A percentile compares a stretch with the other conserved stretches of the same genome.
These are phyloP conservation scores for Standfussiana lucernea DNA, from an alignment of 2,888 invertebrate genomes.

Conservation along the genomic window DNA sequence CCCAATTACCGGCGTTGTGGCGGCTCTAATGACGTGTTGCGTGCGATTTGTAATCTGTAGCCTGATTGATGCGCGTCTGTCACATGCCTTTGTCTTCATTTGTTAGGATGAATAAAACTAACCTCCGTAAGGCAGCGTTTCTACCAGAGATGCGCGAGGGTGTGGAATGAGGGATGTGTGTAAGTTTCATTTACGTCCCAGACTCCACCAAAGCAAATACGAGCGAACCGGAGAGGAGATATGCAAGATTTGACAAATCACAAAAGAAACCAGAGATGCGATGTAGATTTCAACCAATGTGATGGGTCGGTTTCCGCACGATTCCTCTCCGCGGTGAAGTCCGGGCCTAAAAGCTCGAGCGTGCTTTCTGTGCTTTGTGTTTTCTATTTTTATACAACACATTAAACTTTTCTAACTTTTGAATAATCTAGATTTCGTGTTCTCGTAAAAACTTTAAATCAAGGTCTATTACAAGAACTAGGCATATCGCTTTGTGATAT, in stretches of 20 bases:
- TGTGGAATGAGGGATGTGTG: neutral
- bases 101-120: neutral
- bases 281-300: neutral
- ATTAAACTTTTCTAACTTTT: neutral
- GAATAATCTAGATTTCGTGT: neutral
- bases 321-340: neutral
- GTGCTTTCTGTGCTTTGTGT: too few relatives aligned
- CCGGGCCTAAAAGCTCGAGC: too few relatives aligned
- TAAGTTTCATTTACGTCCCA: neutral
- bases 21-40: constrained; percentile 55
- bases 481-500: neutral
- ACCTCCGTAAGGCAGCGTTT: neutral
- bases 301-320: neutral
- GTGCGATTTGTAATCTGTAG: constrained; percentile 46
- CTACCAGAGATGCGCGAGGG: neutral
- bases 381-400: neutral
- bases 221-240: neutral
- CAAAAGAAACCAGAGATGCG: neutral
- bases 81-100: constrained; percentile 22
- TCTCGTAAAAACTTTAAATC: neutral
- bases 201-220: neutral
- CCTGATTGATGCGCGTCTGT: constrained; percentile 48
- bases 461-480: neutral
- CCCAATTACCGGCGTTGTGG: constrained; percentile 62
- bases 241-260: neutral